Base-by-base conservation (phyloP, 2,888 invertebrate genomes). In the Leptarthrus brevirostris region DNA sequence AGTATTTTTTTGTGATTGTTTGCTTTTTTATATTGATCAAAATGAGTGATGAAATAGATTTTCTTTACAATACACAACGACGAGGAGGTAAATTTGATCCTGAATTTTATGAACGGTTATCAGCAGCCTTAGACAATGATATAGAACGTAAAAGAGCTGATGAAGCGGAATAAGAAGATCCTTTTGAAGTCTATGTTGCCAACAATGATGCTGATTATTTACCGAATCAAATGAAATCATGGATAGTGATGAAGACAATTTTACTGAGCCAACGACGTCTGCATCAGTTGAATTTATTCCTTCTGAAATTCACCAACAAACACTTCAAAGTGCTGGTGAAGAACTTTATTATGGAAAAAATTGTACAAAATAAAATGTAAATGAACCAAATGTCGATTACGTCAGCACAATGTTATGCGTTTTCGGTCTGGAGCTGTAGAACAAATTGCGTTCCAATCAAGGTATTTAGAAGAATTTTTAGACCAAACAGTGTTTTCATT, bases 271-370 rank as follows among this genome's bases (percentile, higher is more conserved):
- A n/a, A n/a, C n/a, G n/a, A n/a, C n/a, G n/a, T n/a, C n/a, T n/a
- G n/a, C n/a, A n/a, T n/a, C n/a, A n/a, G n/a, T n/a, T n/a, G n/a
- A n/a, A n/a, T n/a, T n/a, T 36, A 10, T 36, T 36, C 10, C 36
- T 8, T 10, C 36, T 5, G 36, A 36, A 36, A 36, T 8, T 36
- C 36, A 36, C 6, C 36, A 36, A 36, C 36, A 36, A 36, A 36
- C 36, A 49, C n/a, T n/a, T n/a, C 2, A 2, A 49, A 49, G 3
- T 14, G 3, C n/a, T n/a, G 12, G 6, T 49, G 58, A 72, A 22
- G 72, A 40, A 66, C 74, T 64, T 76, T 73, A 70, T 16, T 53
- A 73, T 74, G 74, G 75, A 53, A 75, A 74, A 74, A 14, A 66
- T 73, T 18, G 71, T 58, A 74, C 74, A 36, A 74, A 72, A 8